These are phyloP conservation scores for Leuciscus idus DNA, from an alignment of 2,113 vertebrate genomes.

Conservation along the genomic window DNA sequence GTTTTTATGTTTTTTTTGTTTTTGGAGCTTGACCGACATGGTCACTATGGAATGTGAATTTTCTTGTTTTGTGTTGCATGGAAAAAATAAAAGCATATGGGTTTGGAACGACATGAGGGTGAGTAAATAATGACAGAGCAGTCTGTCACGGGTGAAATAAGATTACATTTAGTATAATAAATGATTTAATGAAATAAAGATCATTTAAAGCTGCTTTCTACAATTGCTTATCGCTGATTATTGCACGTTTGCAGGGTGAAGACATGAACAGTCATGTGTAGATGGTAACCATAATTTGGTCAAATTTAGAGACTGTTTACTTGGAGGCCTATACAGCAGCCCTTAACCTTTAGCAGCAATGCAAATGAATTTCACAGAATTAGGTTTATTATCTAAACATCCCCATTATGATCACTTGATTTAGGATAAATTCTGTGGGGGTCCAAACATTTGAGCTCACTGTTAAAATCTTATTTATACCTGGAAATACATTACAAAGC, in stretches of 20 bases:
- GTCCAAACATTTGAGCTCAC: neutral
- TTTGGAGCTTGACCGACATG: neutral
- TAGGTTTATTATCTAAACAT: neutral
- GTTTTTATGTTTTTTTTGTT: neutral
- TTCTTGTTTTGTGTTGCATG: neutral
- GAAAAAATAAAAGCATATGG: slow-evolving; percentile 9
- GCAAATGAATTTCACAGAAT: neutral
- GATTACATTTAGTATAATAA: neutral
- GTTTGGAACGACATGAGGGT: neutral
- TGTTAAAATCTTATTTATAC: neutral
- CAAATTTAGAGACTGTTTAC: neutral
- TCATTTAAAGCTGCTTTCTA: neutral
- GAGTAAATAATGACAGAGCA: neutral
- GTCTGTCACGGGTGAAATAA: neutral
- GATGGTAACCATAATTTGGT: neutral
- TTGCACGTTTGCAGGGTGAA: neutral
- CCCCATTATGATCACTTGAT: neutral
- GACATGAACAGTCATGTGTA: neutral
- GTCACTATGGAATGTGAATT: neutral
- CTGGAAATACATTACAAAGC: neutral
- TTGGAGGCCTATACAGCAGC: neutral
- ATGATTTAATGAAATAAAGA: neutral
- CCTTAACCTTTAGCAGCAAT: neutral
- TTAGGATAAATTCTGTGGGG: neutral
- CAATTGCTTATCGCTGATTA: neutral